phyloP scores from a whole-genome alignment of 1,140 invertebrate species.

The Probaryconus sp. region DNA sequence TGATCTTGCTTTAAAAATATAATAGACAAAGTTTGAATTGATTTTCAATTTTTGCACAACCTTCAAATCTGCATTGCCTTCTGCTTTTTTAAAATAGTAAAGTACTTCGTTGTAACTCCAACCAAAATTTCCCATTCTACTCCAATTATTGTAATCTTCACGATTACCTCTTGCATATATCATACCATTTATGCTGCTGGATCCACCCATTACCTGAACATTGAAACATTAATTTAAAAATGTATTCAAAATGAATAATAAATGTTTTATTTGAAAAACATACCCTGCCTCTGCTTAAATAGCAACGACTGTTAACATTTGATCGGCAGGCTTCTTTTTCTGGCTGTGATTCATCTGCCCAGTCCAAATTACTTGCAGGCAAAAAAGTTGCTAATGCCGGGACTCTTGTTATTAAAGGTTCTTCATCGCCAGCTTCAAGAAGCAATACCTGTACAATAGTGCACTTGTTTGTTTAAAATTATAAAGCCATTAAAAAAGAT shows the following conservation, averaged over 20 bases:
- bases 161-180: conserved; percentile 82
- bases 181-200: conserved; percentile 82
- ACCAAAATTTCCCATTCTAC: conserved; percentile 78
- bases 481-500: not conserved
- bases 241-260: too few species aligned
- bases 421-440: conserved; percentile 71
- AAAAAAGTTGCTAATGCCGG: conserved; percentile 68
- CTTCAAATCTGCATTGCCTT: conserved; percentile 72
- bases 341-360: conserved; percentile 76
- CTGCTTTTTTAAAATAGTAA: conserved; percentile 78
- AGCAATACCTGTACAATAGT: conserved; percentile 69
- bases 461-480: too few species aligned
- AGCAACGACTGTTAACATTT: conserved; percentile 11
- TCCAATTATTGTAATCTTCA: conserved; percentile 83
- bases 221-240: too few species aligned
- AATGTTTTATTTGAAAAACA: too few species aligned
- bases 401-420: conserved; percentile 69
- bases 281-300: too few species aligned
- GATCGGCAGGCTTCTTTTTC: conserved; percentile 60
- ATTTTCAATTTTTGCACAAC: too few species aligned
- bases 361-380: conserved; percentile 74
- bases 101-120: conserved; percentile 81
- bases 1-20: too few species aligned
- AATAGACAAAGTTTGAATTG: too few species aligned
- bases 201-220: conserved; percentile 78